A percentile compares a stretch with the other conserved stretches of the same genome.
phyloP scores from a whole-genome alignment of 2,113 vertebrate genomes.

The Oncorhynchus tshawytscha region DNA sequence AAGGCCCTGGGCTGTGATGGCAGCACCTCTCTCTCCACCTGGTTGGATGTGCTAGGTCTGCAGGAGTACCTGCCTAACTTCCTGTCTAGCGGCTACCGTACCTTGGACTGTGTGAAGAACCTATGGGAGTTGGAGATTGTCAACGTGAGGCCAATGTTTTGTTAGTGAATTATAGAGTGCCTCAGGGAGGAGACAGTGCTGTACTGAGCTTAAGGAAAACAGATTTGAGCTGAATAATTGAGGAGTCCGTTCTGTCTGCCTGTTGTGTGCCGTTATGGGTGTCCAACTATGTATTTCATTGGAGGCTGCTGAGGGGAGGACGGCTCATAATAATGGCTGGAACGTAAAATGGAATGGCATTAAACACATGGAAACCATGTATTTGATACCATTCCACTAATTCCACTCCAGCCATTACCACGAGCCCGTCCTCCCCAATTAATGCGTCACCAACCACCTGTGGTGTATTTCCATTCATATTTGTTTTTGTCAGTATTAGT shows the following conservation, averaged over 20 bases:
- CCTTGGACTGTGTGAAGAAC: slow-evolving; percentile 94
- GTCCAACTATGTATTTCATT: not conserved
- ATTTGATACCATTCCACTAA: too few species aligned
- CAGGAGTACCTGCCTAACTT: slow-evolving; percentile 95
- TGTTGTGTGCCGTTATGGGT: slow-evolving; percentile 38
- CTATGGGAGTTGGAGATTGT: slow-evolving; percentile 98
- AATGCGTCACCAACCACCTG: too few species aligned
- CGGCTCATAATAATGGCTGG: too few species aligned
- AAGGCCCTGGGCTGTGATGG: slow-evolving; percentile 90
- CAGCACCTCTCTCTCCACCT: slow-evolving; percentile 85
- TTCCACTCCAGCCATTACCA: too few species aligned
- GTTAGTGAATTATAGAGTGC: slow-evolving; percentile 52
- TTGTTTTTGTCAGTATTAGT: not conserved
- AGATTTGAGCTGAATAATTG: slow-evolving; percentile 73
- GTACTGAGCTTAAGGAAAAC: slow-evolving; percentile 62
- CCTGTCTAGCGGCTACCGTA: slow-evolving; percentile 92
- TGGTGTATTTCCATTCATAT: not conserved
- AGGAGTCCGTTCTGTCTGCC: slow-evolving; percentile 61
- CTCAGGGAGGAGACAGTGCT: slow-evolving; percentile 37
- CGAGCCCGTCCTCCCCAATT: too few species aligned
- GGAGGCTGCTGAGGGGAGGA: too few species aligned
- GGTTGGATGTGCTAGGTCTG: slow-evolving; percentile 89
- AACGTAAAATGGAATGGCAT: too few species aligned
- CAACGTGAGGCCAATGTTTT: slow-evolving; percentile 78
- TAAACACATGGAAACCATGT: too few species aligned